Base-by-base conservation (phyloP, 2,113 vertebrate genomes). In the Pandion haliaetus region DNA sequence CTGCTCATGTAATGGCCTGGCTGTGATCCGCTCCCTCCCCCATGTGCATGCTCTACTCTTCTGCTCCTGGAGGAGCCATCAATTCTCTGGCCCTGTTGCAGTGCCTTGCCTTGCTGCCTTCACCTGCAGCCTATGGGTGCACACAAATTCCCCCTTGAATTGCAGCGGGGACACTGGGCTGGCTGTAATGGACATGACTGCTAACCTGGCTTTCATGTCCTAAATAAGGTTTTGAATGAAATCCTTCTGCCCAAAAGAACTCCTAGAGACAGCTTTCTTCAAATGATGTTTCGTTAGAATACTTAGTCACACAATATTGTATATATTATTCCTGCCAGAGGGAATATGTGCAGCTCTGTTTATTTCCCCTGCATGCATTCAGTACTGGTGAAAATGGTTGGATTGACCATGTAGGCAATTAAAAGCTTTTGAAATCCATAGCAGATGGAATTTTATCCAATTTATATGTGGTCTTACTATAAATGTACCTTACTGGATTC, bases 381-480 rank as follows among this genome's bases (percentile, higher is more conserved):
- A 44, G 3, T 89, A 14, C 34, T 93, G 25, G 40, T 87, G 18
- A 85, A 91, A 72, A 79, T 65, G 16, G 17, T 59, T 87, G 62
- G 81, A 79, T 57, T 88, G 80, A 62, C 81, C 76, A 29, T 36
- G 28, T 49, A 91, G 44, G 86, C 82, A 92, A 78, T 93, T 81
- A 95, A 86, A 82, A 94, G 26, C 57, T 77, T 94, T 94, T 93
- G 65, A 86, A 95, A 95, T 90, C n/a, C 59, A 92, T 67, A 92
- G 63, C 63, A 90, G 50, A 29, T 88, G 82, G 76, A 88, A 83
- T 80, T 84, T 67, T 89, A 71, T 82, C 25, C 61, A 71, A 17
- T 77, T 81, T 78, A 40, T 94, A 32, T 82, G 38, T 67, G 19
- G 3, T 79, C 28, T 88, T 76, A 52, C 47, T 70, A 52, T 88